These are phyloP conservation scores for Natrix natrix DNA, from an alignment of 2,797 vertebrate species.

Conservation along the genomic window DNA sequence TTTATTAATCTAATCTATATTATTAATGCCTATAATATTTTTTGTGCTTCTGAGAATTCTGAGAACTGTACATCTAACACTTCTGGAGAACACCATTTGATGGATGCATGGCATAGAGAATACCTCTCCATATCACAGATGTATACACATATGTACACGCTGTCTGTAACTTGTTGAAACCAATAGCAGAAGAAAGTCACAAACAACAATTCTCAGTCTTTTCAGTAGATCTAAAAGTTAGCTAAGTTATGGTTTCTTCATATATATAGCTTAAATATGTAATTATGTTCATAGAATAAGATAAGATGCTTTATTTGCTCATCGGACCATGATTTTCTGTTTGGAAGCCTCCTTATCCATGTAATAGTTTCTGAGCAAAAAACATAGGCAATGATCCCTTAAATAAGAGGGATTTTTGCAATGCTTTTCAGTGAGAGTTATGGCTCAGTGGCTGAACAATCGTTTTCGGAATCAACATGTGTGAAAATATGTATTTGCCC, in stretches of 20 bases:
- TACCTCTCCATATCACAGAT: not conserved
- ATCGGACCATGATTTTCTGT: conserved; percentile 47
- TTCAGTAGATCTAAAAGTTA: not conserved
- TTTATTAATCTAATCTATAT: not conserved
- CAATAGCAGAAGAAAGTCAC: not conserved
- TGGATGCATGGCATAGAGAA: not conserved
- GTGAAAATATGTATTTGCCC: conserved; percentile 23
- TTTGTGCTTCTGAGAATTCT: not conserved
- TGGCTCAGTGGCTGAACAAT: conserved; percentile 49
- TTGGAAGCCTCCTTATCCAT: conserved; percentile 61
- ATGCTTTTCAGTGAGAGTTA: conserved; percentile 54
- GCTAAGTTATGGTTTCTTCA: not conserved
- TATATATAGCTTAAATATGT: not conserved
- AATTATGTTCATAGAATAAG: conserved; percentile 43
- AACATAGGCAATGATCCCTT: conserved; percentile 62
- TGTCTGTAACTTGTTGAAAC: not conserved
- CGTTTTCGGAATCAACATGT: conserved; percentile 50
- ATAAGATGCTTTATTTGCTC: conserved; percentile 55
- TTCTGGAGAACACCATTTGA: not conserved
- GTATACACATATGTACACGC: not conserved
- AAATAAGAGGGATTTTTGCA: conserved; percentile 65
- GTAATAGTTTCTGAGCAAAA: conserved; percentile 57
- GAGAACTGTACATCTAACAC: not conserved
- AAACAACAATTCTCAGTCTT: not conserved
- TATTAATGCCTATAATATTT: not conserved